Evolutionary conservation across 2,797 vertebrate genomes (phyloP), one percentile per base, ranked within the genome.

Genomic region (Acanthiza pusilla): DNA sequence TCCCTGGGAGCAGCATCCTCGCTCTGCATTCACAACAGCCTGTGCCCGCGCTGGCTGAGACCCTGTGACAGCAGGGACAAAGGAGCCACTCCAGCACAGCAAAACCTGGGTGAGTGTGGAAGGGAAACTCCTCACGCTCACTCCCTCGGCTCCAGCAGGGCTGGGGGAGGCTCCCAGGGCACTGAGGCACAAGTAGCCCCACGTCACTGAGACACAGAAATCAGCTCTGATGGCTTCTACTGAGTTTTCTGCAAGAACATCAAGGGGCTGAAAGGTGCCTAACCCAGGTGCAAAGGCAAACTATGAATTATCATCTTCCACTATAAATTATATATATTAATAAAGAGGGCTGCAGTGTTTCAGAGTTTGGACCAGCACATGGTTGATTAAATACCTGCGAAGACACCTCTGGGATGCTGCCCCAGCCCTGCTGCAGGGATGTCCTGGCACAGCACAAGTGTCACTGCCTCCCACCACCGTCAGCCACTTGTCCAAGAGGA

Each of bases 171-270:
- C 5, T 11, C 55, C 74, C 34, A 48, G 60, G 75, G 75, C 18
- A 68, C 21, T 3, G 10, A 10, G 48, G 32, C 47, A 72, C 67
- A 60, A 60, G 84, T 51, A 54, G 10, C 66, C 47, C 53, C 30
- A 61, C 18, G 61, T 6, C 7, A 18, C 11, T 13, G n/a, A n/a
- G n/a, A n/a, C 16, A 6, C 65, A 16, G 43, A 68, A 76, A 85
- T 1, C 34, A 0, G 26, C 54, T 58, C 61, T 13, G 36, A 17
- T 0, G 0, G 7, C 48, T 26, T 29, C 40, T 9, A 13, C 53
- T 19, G 38, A 27, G 16, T 11, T 30, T n/a, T n/a, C 78, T 13
- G 17, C 38, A 43, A 32, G 40, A 53, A 86, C 79, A 67, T 2
- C 7, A 9, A 65, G 27, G 63, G 27, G 34, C 30, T 73, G 55